Evolutionary conservation across 2,888 invertebrate species (phyloP).

Genomic region (Polydrusus tereticollis): DNA sequence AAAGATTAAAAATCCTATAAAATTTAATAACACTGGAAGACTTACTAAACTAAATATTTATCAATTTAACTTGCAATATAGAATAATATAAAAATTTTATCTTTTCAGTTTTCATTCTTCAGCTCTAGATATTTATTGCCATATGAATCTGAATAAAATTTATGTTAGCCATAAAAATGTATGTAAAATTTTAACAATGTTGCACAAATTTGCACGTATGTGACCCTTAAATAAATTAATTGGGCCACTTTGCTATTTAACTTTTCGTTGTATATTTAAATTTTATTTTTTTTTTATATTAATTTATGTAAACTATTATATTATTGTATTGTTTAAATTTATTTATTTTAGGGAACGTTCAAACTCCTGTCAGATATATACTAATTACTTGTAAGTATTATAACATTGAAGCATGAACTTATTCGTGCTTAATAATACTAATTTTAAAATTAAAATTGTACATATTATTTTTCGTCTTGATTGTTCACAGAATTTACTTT

Average conservation of each 20-base stretch:
- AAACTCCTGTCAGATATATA: slow-evolving; percentile 51
- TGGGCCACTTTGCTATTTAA: neutral
- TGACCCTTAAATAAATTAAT: neutral
- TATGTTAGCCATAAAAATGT: neutral
- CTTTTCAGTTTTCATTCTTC: neutral
- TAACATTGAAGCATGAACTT: neutral
- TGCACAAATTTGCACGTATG: neutral
- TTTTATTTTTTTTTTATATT: neutral
- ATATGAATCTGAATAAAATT: neutral
- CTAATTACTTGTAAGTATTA: slow-evolving; percentile 43
- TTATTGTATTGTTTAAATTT: slow-evolving; percentile 45
- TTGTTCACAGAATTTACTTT: no score
- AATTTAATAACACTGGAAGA: no score
- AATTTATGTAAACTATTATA: neutral
- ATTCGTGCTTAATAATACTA: neutral
- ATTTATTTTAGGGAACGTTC: slow-evolving; percentile 54
- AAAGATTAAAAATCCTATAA: no score
- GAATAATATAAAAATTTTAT: neutral
- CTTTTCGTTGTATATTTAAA: neutral
- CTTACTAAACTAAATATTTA: no score
- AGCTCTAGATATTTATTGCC: neutral
- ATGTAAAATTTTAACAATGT: neutral
- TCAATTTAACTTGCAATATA: neutral
- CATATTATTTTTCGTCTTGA: no score
- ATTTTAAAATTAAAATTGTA: no score